Base-by-base conservation (phyloP, 2,113 vertebrate genomes). In the Hydrochoerus hydrochaeris region DNA sequence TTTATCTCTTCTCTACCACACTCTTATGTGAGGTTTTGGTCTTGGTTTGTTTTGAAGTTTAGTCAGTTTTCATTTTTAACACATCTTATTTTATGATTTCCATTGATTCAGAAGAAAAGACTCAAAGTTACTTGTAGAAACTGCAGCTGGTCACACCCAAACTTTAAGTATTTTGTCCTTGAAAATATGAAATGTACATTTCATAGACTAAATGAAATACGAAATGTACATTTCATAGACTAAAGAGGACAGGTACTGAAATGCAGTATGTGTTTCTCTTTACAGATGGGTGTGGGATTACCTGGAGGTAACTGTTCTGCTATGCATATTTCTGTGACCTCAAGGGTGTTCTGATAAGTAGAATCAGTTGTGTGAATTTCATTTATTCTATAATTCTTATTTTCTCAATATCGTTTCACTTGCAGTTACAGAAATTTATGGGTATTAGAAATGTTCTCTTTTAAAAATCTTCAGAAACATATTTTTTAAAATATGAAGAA, bases 1-100 rank as follows among this genome's bases (percentile, higher is more conserved):
- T 5, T 46, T 5, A 28, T 58, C 13, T 92, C 60, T 96, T 26
- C 16, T 16, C 24, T 94, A 65, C 54, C 49, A 22, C 67, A 57
- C 62, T n/a, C 35, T 44, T 0, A 0, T 77, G 41, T 62, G 83
- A 84, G 32, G 9, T 19, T 78, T 93, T 32, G 57, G 3, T 83
- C 52, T 78, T 82, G 58, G 5, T 88, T 89, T 30, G 32, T 22
- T 92, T 95, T 86, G 84, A 96, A 98, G 92, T 78, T 63, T 35
- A 73, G 81, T 94, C 38, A 88, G 44, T 52, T 97, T 97, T 93
- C 87, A 22, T 91, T 96, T 95, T 94, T 57, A 87, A 69, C 44
- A 82, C 22, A 71, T 95, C 89, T 90, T 89, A 86, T 17, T 4
- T 85, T 86, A 67, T 95, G 87, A 38, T 73, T 28, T 63, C 49